Evolutionary conservation across 2,113 vertebrate species (phyloP).

Genomic region (Lepus europaeus): DNA sequence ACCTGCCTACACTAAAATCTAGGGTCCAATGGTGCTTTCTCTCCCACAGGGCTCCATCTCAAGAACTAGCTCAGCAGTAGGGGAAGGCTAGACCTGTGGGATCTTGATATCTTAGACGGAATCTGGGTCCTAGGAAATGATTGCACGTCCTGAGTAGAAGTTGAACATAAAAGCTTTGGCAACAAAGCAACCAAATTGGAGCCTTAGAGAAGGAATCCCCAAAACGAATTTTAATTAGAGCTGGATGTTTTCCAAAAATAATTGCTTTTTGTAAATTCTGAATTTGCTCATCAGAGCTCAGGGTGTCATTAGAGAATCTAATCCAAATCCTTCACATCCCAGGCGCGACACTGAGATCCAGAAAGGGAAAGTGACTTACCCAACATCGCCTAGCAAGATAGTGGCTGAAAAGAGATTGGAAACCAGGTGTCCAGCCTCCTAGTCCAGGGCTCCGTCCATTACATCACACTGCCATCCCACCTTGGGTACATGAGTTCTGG

Average conservation of each 20-base stretch:
- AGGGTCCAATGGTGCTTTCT: background rate
- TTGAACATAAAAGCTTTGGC: constrained; percentile 39
- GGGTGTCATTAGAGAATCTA: constrained; percentile 43
- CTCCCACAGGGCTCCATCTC: background rate
- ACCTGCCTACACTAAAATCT: constrained; percentile 31
- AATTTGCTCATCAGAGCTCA: background rate
- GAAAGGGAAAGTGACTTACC: constrained; percentile 69
- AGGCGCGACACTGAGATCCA: background rate
- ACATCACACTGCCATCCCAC: constrained; percentile 52
- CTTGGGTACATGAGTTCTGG: background rate
- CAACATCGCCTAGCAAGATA: constrained; percentile 53
- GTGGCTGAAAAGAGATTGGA: constrained; percentile 58
- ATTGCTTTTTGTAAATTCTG: background rate
- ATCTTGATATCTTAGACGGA: constrained; percentile 12
- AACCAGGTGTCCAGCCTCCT: constrained; percentile 40
- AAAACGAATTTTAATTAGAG: constrained; percentile 22
- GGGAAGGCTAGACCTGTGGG: background rate
- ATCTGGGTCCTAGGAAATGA: background rate
- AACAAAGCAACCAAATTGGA: constrained; percentile 17
- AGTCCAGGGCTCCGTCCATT: constrained; percentile 10
- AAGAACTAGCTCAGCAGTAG: background rate
- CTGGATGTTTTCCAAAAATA: constrained; percentile 14
- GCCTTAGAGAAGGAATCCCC: background rate
- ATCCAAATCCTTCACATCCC: constrained; percentile 8
- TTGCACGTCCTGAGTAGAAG: background rate